Evolutionary conservation across 2,888 invertebrate genomes (phyloP).

Genomic region (Eurytoma adleriae): DNA sequence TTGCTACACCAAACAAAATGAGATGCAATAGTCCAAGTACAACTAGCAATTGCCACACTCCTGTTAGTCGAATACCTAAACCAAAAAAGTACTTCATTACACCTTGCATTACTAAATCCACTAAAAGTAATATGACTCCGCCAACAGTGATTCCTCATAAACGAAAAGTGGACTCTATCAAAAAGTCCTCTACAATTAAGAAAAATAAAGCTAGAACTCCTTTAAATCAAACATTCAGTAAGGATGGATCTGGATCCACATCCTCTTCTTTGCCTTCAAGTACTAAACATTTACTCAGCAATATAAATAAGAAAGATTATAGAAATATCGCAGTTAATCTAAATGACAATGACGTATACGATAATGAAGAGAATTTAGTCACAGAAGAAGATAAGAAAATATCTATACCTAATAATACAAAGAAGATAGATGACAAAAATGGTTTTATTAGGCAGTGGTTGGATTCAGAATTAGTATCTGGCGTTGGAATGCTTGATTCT

Average conservation of each 20-base stretch:
- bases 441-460: not conserved
- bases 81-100: constrained; percentile 44
- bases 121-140: constrained; percentile 2
- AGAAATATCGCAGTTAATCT: constrained; percentile 63
- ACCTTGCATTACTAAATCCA: not conserved
- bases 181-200: not conserved
- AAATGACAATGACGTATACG: constrained; percentile 62
- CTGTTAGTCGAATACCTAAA: constrained; percentile 38
- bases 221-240: constrained; percentile 25
- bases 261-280: not conserved
- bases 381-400: not conserved
- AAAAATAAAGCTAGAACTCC: not conserved
- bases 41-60: constrained; percentile 2
- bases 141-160: constrained; percentile 18
- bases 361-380: constrained; percentile 54
- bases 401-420: not conserved
- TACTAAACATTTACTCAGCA: not conserved
- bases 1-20: constrained; percentile 15
- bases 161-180: constrained; percentile 18
- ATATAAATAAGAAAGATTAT: constrained; percentile 8
- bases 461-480: constrained; percentile 20
- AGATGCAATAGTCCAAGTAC: constrained; percentile 14
- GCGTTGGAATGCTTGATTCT: constrained; percentile 27
- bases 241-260: constrained; percentile 25
- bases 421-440: not conserved